Percentiles rank a stretch among this genome's conserved stretches.
Evolutionary conservation across 2,888 invertebrate genomes (phyloP).

Genomic region (Zaprionus obscuricornis): DNA sequence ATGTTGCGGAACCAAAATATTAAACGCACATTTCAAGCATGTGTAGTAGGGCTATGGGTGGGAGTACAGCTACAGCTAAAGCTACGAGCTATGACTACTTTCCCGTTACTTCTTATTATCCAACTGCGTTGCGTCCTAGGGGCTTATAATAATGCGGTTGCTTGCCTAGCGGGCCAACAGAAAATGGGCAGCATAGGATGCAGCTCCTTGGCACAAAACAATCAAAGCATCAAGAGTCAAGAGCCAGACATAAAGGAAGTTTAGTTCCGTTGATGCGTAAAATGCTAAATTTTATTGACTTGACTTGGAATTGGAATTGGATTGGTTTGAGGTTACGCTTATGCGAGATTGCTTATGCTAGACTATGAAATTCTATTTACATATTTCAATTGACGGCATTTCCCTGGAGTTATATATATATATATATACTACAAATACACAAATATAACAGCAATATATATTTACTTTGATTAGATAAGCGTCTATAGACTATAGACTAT

Average conservation of each 20-base stretch:
- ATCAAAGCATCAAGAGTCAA: constrained; percentile 29
- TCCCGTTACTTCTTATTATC: constrained; percentile 13
- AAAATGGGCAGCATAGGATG: constrained; percentile 19
- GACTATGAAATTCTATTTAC: background rate
- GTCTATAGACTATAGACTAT: constrained; percentile 4
- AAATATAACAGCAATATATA: constrained; percentile 5
- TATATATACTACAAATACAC: constrained; percentile 3
- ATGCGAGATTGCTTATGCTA: too few relatives aligned
- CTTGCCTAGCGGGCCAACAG: constrained; percentile 31
- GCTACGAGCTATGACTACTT: constrained; percentile 29
- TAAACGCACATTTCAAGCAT: constrained; percentile 1
- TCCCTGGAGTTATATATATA: constrained; percentile 18
- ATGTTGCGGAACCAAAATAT: constrained; percentile 8
- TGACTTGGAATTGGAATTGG: background rate
- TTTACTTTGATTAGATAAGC: constrained; percentile 60
- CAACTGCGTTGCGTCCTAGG: constrained; percentile 9
- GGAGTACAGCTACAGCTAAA: too few relatives aligned
- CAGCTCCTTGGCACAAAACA: constrained; percentile 33
- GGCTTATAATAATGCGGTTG: constrained; percentile 55
- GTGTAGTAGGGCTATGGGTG: too few relatives aligned
- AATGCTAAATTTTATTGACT: constrained; percentile 27
- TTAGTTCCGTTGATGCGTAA: constrained; percentile 21
- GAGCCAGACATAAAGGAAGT: background rate
- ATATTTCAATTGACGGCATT: constrained; percentile 18
- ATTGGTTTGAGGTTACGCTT: too few relatives aligned